Base-by-base conservation (phyloP, 1,140 invertebrate species). In the Branchinecta lynchi region DNA sequence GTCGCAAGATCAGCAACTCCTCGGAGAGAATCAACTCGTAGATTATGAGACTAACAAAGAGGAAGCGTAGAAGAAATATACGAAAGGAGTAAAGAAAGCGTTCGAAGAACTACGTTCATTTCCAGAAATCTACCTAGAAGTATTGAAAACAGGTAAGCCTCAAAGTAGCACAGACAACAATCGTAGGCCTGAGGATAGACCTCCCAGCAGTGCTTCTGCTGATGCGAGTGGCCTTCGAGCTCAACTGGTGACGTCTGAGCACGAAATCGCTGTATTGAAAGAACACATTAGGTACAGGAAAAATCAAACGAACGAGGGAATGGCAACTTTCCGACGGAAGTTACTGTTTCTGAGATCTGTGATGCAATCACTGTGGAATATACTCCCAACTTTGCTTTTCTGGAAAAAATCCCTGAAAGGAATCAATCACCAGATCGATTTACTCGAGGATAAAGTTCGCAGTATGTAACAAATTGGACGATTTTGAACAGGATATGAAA, bases 231-330 rank as follows among this genome's bases (percentile, higher is more conserved):
- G n/a, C n/a, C n/a, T n/a, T n/a, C n/a, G n/a, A n/a, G n/a, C n/a
- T n/a, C n/a, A n/a, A n/a, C n/a, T n/a, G n/a, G n/a, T n/a, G n/a
- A n/a, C n/a, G n/a, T 51, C n/a, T 51, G 9, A n/a, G n/a, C 9
- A 51, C 9, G n/a, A 51, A 51, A 51, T 51, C 9, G 9, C n/a
- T 9, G 46, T n/a, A 51, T 9, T 9, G n/a, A 51, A 9, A 51
- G 9, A 9, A 9, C 9, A n/a, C 46, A n/a, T 51, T 9, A 51
- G 46, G 46, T 51, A 51, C 9, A 51, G n/a, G 46, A 51, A 51
- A 51, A 51, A 51, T 51, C 46, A 51, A 51, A 51, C n/a, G 46
- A 51, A 51, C 46, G n/a, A 51, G 46, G 46, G 46, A 51, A 51
- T 51, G n/a, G 46, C 9, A 51, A 51, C 46, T 51, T 51, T 51